Conservation (phyloP, 1,140 invertebrate species). For the Musca vetustissima region DNA sequence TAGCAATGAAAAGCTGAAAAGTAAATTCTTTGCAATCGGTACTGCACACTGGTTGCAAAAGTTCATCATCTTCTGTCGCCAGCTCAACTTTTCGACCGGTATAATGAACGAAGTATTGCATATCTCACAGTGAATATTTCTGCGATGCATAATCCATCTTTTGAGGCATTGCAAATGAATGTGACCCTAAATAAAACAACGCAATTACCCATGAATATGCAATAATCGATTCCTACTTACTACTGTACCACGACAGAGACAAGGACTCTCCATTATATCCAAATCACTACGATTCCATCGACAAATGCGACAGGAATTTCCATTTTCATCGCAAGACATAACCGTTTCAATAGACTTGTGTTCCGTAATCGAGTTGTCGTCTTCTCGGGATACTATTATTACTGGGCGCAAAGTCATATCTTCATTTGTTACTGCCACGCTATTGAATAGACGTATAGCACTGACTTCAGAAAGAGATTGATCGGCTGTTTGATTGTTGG, state of each 20-base stretch:
- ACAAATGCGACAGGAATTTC: slow-evolving; percentile 49
- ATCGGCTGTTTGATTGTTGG: background rate
- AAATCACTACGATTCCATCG: slow-evolving; percentile 48
- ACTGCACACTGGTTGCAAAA: slow-evolving; percentile 43
- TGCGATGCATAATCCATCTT: slow-evolving; percentile 47
- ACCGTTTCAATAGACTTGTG: slow-evolving; percentile 32
- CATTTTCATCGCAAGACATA: slow-evolving; percentile 42
- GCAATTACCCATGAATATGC: background rate
- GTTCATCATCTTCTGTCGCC: slow-evolving; percentile 43
- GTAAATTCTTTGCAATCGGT: slow-evolving; percentile 43
- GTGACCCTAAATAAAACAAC: slow-evolving; percentile 34
- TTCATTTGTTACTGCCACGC: slow-evolving; percentile 25
- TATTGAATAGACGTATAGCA: slow-evolving; percentile 35
- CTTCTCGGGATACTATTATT: background rate
- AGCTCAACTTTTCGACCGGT: slow-evolving; percentile 38
- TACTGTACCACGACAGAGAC: slow-evolving; percentile 50
- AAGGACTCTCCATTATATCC: slow-evolving; percentile 45
- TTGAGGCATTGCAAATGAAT: slow-evolving; percentile 49
- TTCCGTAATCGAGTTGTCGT: background rate
- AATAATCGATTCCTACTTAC: slow-evolving; percentile 34
- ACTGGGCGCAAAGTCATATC: background rate
- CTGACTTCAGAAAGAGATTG: slow-evolving; percentile 34
- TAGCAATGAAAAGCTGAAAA: slow-evolving; percentile 44
- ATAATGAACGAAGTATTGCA: slow-evolving; percentile 40
- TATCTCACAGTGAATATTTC: slow-evolving; percentile 48